These are phyloP conservation scores for Hypolimnas misippus DNA, from an alignment of 2,888 invertebrate species.

Conservation along the genomic window DNA sequence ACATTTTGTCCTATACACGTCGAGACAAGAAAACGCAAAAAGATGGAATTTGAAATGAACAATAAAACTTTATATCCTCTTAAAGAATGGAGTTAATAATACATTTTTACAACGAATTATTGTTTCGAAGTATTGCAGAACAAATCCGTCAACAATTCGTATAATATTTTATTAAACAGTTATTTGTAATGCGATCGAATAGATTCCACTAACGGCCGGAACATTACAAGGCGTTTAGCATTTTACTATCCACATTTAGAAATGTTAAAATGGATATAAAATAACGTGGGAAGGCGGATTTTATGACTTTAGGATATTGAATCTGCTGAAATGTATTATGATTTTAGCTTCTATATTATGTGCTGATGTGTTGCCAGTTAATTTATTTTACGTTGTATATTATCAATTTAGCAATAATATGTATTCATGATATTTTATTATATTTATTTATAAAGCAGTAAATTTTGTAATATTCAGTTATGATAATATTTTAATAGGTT, in stretches of 20 bases:
- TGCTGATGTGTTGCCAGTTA: not conserved
- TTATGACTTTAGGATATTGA: conserved; percentile 25
- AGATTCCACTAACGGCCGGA: conserved; percentile 42
- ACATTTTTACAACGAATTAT: conserved; percentile 28
- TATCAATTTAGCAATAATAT: no score
- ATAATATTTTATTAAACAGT: conserved; percentile 39
- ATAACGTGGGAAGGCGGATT: conserved; percentile 44
- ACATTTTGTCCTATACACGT: not conserved
- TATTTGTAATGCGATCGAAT: conserved; percentile 39
- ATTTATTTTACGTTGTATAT: no score
- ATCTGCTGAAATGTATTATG: conserved; percentile 23
- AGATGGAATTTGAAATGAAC: conserved; percentile 6
- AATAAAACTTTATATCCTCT: conserved; percentile 8
- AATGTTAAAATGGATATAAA: conserved; percentile 46
- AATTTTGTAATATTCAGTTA: no score
- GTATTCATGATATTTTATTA: no score
- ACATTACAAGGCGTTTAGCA: conserved; percentile 50
- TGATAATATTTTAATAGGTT: no score
- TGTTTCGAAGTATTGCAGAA: conserved; percentile 27
- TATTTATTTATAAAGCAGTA: no score
- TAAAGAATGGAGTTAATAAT: conserved; percentile 12
- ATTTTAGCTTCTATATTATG: not conserved
- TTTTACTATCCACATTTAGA: conserved; percentile 43
- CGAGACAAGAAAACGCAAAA: not conserved
- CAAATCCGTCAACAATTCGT: conserved; percentile 33